Conservation (phyloP, 2,888 invertebrate species). For the Ophonus ardosiacus region DNA sequence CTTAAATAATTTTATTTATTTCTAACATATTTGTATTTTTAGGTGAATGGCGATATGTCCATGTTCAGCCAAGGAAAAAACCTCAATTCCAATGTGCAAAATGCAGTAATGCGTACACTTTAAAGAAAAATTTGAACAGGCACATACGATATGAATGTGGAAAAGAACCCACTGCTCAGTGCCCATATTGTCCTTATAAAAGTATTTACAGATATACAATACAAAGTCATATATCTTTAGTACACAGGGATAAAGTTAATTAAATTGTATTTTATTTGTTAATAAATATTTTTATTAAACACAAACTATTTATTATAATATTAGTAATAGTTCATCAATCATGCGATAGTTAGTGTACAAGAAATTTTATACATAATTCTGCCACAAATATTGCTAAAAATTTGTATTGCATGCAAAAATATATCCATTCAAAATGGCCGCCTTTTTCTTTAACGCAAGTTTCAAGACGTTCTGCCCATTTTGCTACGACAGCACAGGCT, state of each 20-base stretch:
- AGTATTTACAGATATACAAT: slow-evolving; percentile 63
- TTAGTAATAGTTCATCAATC: no score
- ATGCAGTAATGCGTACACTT: slow-evolving; percentile 47
- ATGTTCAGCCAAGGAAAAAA: neutral
- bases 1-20: neutral
- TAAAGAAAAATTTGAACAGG: slow-evolving; percentile 68
- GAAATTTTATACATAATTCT: no score
- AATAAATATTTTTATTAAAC: neutral
- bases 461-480: no score
- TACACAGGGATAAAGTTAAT: neutral
- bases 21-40: neutral
- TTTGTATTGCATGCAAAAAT: no score
- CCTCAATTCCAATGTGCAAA: slow-evolving; percentile 20
- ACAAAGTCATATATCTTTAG: slow-evolving; percentile 56
- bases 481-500: no score
- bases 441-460: no score
- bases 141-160: slow-evolving; percentile 75
- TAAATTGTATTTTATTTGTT: neutral
- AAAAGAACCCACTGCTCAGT: slow-evolving; percentile 74
- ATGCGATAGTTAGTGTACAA: no score
- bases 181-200: slow-evolving; percentile 75
- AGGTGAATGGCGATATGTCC: neutral
- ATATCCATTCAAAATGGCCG: no score
- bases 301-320: no score
- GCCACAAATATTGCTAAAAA: no score